Conservation (phyloP, 2,113 vertebrate genomes). For the Egretta garzetta region DNA sequence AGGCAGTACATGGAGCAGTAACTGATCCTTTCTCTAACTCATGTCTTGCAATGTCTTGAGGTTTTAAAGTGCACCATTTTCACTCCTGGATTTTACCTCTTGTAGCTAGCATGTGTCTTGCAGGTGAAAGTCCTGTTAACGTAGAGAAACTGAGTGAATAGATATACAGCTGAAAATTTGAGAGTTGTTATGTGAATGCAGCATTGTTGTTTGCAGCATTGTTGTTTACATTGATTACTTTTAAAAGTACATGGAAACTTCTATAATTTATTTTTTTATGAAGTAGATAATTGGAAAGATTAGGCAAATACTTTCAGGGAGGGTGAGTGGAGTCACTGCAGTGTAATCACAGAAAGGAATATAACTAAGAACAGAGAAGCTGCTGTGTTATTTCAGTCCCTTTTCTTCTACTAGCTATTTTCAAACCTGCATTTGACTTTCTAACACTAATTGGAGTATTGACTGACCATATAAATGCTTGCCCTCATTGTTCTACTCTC, state of each 20-base stretch:
- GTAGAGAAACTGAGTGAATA: neutral
- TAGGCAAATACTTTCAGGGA: neutral
- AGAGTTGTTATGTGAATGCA: neutral
- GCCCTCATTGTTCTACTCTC: conserved; percentile 40
- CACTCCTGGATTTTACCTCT: neutral
- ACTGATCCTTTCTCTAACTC: neutral
- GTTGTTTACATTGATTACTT: neutral
- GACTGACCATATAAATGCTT: conserved; percentile 61
- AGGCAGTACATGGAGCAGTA: neutral
- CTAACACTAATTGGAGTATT: conserved; percentile 62
- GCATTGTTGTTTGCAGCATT: neutral
- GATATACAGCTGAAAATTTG: neutral
- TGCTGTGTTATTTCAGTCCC: neutral
- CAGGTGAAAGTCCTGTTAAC: neutral
- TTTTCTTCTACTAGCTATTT: conserved; percentile 10
- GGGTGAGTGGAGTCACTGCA: neutral
- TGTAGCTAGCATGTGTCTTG: neutral
- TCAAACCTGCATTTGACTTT: conserved; percentile 40
- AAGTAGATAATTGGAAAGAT: neutral
- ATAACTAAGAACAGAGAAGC: neutral
- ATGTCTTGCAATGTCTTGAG: rapidly evolving
- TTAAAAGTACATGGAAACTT: neutral
- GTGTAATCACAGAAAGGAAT: neutral
- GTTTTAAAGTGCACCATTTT: neutral
- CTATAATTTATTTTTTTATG: neutral